Evolutionary conservation across 2,797 vertebrate genomes (phyloP), one percentile per base, ranked within the genome.

Genomic region (Nannoperca obscura): DNA sequence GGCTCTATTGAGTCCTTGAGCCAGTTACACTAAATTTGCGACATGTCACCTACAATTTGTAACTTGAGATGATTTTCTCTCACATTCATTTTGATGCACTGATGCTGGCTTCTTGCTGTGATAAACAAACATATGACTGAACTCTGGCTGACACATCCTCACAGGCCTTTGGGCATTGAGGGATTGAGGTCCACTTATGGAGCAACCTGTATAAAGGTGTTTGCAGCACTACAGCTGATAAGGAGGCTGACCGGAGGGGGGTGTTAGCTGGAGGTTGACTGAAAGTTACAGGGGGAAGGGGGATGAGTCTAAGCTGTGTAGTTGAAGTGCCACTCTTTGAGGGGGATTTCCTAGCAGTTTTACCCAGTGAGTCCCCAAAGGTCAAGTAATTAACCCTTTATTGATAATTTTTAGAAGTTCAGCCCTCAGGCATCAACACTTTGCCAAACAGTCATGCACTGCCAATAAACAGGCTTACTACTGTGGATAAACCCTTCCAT

Each of bases 301-400:
- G 79, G 76, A 73, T 3, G 13, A 77, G 46, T 74, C 47, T 85
- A 88, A 88, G 77, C 86, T 60, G 70, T 77, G 71, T 74, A 76
- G 87, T 90, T 86, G 79, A 89, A 89, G 76, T 88, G 74, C 65
- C 77, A 80, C 74, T 86, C 79, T 82, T 76, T 81, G 76, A 64
- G 54, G 85, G 84, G 91, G 87, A 84, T 90, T 92, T 90, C 82
- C 85, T 88, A 80, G 82, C 81, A 70, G 82, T 69, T 87, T 88
- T 88, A 87, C 61, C 65, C 83, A 71, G 73, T 80, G 79, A 82
- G 74, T 76, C n/a, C 32, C 53, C 49, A 83, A 81, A 88, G 90
- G 91, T 94, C 88, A 93, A 88, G 74, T 94, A 83, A 93, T 93
- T 94, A 94, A 92, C 89, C 91, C 77, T 78, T 86, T 86, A 91